Percentiles rank a stretch among this genome's conserved stretches.
phyloP scores from a whole-genome alignment of 2,888 invertebrate species.

The Perdita meconis region DNA sequence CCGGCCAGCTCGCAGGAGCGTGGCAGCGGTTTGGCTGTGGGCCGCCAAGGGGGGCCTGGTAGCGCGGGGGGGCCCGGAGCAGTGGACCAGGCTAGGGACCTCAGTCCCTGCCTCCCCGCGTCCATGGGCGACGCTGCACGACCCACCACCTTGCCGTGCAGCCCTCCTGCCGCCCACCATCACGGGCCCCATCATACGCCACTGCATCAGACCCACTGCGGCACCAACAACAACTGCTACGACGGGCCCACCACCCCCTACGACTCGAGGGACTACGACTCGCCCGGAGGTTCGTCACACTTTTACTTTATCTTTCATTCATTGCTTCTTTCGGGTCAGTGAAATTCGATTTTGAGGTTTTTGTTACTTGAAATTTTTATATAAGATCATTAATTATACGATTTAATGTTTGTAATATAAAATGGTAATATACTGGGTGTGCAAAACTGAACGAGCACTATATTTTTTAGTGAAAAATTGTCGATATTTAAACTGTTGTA shows the following conservation, averaged over 20 bases:
- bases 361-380: too few relatives aligned
- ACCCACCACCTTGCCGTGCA: conserved; percentile 87
- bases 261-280: conserved; percentile 82
- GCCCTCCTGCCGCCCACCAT: conserved; percentile 84
- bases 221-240: conserved; percentile 86
- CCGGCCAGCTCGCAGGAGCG: conserved; percentile 86
- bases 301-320: background rate
- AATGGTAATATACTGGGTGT: too few relatives aligned
- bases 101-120: conserved; percentile 90
- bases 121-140: conserved; percentile 86
- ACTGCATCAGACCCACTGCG: conserved; percentile 82
- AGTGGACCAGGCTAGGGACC: conserved; percentile 90
- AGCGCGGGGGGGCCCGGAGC: conserved; percentile 86
- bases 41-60: conserved; percentile 85
- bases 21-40: conserved; percentile 83
- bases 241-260: conserved; percentile 84
- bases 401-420: too few relatives aligned
- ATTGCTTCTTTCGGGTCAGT: background rate
- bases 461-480: too few relatives aligned
- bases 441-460: too few relatives aligned
- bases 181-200: conserved; percentile 78
- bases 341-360: background rate
- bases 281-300: conserved; percentile 78
- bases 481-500: too few relatives aligned
- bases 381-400: too few relatives aligned